Evolutionary conservation across 2,888 invertebrate species (phyloP), one percentile per base, ranked within the genome.

Genomic region (Eumacrocentrus americanus): DNA sequence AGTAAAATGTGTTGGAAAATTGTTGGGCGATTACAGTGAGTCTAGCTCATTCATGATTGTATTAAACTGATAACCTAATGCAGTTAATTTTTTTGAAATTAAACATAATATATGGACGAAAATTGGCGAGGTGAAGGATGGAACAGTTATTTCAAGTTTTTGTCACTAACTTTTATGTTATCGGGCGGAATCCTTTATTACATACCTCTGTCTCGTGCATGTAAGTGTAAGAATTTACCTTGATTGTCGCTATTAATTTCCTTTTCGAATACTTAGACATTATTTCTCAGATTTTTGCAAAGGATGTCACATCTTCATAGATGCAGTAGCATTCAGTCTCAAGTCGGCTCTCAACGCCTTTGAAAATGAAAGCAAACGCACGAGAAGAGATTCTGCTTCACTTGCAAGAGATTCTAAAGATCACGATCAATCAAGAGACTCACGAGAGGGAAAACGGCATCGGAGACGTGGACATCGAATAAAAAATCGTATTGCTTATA

Each of bases 151-250:
- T 25, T 71, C 46, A 75, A 72, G 3, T 59, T 72, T 37, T 67
- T 64, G 18, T 29, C 74, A 42, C 64, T 71, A 9, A 57, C 60
- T 37, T 60, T 72, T 23, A 67, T 72, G 57, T 37, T 76, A 7
- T 70, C 64, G 6, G 67, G 64, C 7, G 61, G 71, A 12, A 42
- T 75, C 38, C 66, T 78, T 11, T 78, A 78, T 62, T 76, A 72
- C 37, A 58, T 77, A 34, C 79, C 78, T 2, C 67, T 70, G 61
- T 70, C 75, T 25, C 75, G 79, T 50, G 68, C 67, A 52, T 70
- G 79, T 78, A 65, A 77, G 77, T 76, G 79, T 78, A 65, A 77
- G 77, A 75, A 56, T 4, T 6, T 25, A 40, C 14, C 14, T 7
- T 16, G 14, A 12, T 12, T 16, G 14, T 5, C 2, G 14, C 2